Evolutionary conservation across 2,797 vertebrate species (phyloP).

Genomic region (Neoniphon sammara): DNA sequence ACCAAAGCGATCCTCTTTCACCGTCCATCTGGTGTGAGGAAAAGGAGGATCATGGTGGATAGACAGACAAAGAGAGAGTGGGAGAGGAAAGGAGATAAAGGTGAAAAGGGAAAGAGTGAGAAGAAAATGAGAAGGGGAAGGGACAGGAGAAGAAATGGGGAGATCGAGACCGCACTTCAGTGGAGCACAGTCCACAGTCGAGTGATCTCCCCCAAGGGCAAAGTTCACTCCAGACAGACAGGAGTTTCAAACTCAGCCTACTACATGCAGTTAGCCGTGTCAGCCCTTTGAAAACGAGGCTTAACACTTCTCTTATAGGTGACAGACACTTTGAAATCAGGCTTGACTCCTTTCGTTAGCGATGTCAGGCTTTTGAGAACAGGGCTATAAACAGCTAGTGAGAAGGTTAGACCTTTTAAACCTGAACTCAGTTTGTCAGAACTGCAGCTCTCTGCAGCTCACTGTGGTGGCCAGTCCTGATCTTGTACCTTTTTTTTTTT

Average conservation of each 20-base stretch:
- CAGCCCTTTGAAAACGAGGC: slow-evolving; percentile 52
- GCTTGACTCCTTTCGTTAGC: slow-evolving; percentile 54
- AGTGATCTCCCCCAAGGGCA: slow-evolving; percentile 56
- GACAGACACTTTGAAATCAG: slow-evolving; percentile 68
- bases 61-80: slow-evolving; percentile 43
- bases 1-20: slow-evolving; percentile 58
- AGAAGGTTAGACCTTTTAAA: slow-evolving; percentile 61
- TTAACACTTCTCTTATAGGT: slow-evolving; percentile 56
- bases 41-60: slow-evolving; percentile 25
- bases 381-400: slow-evolving; percentile 54
- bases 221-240: slow-evolving; percentile 63
- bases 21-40: slow-evolving; percentile 42
- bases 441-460: slow-evolving; percentile 31
- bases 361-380: slow-evolving; percentile 66
- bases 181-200: slow-evolving; percentile 8
- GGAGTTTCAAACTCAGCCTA: slow-evolving; percentile 51
- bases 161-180: slow-evolving; percentile 63
- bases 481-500: slow-evolving; percentile 36
- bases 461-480: slow-evolving; percentile 36
- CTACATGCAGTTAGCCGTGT: slow-evolving; percentile 38
- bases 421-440: slow-evolving; percentile 62
- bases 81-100: slow-evolving; percentile 18
- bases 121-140: slow-evolving; percentile 25
- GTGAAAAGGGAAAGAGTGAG: background rate
- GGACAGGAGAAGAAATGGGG: slow-evolving; percentile 39